A percentile compares a stretch with the other conserved stretches of the same genome.
Evolutionary conservation across 2,888 invertebrate species (phyloP).

Genomic region (Ctenicera cuprea): DNA sequence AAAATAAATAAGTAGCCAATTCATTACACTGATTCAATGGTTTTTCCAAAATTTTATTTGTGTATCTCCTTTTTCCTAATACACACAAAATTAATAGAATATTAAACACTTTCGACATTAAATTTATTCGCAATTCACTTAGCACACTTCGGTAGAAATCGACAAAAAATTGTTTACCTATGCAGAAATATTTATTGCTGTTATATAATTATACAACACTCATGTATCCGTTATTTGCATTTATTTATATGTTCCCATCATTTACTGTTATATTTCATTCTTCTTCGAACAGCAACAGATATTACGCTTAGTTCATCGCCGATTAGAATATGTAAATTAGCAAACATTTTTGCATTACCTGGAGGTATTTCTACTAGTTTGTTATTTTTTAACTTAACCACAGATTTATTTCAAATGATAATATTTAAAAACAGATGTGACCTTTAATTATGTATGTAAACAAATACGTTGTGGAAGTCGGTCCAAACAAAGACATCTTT

Average conservation of each 20-base stretch:
- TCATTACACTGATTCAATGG: no score
- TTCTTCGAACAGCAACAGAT: background rate
- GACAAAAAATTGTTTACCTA: background rate
- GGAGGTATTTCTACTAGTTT: background rate
- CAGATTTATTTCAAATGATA: constrained; percentile 3
- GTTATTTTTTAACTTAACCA: background rate
- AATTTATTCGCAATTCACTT: no score
- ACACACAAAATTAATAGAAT: no score
- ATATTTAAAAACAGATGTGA: constrained; percentile 7
- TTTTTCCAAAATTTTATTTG: no score
- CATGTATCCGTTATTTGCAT: constrained; percentile 1
- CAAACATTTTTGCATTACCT: background rate
- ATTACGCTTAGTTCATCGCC: background rate
- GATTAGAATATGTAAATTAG: constrained; percentile 4
- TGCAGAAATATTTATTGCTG: background rate
- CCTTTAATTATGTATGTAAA: constrained; percentile 14
- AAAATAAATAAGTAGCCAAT: no score
- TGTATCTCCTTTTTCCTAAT: no score
- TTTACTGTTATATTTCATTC: constrained; percentile 10
- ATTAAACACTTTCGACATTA: no score
- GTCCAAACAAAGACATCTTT: constrained; percentile 1
- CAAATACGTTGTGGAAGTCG: constrained; percentile 4
- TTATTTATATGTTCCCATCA: background rate
- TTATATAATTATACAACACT: constrained; percentile 1
- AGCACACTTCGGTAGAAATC: background rate